These are phyloP conservation scores for Channa maculata DNA, from an alignment of 2,113 vertebrate genomes.

Conservation along the genomic window DNA sequence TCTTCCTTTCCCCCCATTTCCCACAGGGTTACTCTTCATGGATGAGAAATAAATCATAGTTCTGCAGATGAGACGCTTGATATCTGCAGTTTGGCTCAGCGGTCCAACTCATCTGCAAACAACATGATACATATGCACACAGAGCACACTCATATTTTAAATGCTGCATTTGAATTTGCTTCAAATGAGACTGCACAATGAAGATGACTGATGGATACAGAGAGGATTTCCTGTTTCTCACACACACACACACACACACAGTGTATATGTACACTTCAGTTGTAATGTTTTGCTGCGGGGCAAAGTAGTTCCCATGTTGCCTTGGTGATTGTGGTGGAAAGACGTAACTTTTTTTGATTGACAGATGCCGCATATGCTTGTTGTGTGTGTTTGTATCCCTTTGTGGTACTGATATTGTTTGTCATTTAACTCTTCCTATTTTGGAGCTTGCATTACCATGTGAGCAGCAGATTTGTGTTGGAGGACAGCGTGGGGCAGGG, in stretches of 20 bases:
- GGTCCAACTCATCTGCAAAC: neutral
- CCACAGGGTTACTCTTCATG: conserved; percentile 3
- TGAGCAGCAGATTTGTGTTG: conserved; percentile 19
- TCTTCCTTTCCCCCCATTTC: conserved; percentile 8
- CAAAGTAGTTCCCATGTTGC: conserved; percentile 40
- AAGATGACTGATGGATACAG: neutral
- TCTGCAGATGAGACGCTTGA: conserved; percentile 7
- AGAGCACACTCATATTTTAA: neutral
- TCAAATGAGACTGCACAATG: neutral
- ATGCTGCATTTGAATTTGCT: neutral
- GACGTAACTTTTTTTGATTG: conserved; percentile 45
- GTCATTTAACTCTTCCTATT: conserved; percentile 5
- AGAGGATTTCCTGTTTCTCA: neutral
- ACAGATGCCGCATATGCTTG: conserved; percentile 33
- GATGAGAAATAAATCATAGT: conserved; percentile 29
- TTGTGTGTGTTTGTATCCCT: conserved; percentile 25
- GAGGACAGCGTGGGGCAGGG: neutral
- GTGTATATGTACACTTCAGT: conserved; percentile 1
- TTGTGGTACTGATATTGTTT: conserved; percentile 14
- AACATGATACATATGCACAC: neutral
- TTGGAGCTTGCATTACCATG: conserved; percentile 2
- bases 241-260: conserved; percentile 6
- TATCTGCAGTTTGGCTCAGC: conserved; percentile 35
- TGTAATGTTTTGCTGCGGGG: conserved; percentile 8
- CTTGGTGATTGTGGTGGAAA: conserved; percentile 40